phyloP scores from a whole-genome alignment of 2,888 invertebrate genomes.

The Eristalis pertinax region DNA sequence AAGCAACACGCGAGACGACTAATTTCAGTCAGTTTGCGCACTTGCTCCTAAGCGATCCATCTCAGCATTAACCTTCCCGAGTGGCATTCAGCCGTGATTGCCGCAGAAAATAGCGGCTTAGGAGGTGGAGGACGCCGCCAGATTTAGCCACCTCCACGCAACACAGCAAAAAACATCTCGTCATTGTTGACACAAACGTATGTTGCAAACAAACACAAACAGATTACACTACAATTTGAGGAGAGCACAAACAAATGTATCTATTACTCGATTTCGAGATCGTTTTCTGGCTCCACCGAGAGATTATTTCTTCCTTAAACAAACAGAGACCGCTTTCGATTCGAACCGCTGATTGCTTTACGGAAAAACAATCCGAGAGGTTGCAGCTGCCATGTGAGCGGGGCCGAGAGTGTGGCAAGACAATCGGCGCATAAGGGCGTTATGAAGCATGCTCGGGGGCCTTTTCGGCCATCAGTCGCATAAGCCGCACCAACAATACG shows the following conservation, averaged over 20 bases:
- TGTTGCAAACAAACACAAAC: slow-evolving; percentile 1
- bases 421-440: neutral
- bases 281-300: neutral
- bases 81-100: neutral
- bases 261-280: neutral
- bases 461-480: neutral
- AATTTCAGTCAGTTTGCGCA: neutral
- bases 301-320: slow-evolving; percentile 3
- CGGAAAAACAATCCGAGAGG: neutral
- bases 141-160: neutral
- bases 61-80: neutral
- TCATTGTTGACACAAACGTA: neutral
- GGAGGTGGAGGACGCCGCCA: neutral
- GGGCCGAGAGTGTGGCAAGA: neutral
- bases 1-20: too few relatives aligned
- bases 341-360: neutral
- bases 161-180: neutral
- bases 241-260: neutral
- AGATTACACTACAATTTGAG: neutral
- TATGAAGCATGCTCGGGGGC: neutral
- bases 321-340: slow-evolving; percentile 2
- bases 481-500: neutral
- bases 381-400: neutral
- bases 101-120: neutral
- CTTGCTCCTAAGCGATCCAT: neutral